phyloP scores from a whole-genome alignment of 2,113 vertebrate genomes.

The Poeciliopsis prolifica region DNA sequence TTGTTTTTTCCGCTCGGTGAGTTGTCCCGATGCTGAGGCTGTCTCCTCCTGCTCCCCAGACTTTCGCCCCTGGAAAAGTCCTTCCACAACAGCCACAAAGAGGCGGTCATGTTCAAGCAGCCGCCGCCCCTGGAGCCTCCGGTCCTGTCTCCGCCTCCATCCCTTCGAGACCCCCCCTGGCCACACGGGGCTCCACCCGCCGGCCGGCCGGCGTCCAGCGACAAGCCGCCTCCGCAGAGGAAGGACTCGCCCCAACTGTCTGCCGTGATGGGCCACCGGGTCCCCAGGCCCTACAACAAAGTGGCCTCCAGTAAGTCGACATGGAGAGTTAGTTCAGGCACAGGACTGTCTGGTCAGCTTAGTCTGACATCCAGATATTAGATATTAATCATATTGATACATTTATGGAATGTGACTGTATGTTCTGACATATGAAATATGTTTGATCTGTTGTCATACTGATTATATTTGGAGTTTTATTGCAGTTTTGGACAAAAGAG shows the following conservation, averaged over 20 bases:
- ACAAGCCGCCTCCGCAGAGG: conserved; percentile 72
- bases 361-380: too few relatives aligned
- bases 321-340: not conserved
- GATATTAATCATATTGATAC: too few relatives aligned
- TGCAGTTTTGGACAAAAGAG: too few relatives aligned
- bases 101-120: conserved; percentile 85
- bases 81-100: conserved; percentile 83
- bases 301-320: conserved; percentile 87
- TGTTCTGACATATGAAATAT: not conserved
- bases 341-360: not conserved
- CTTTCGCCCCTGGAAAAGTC: conserved; percentile 88
- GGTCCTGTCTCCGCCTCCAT: conserved; percentile 75
- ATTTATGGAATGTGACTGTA: not conserved
- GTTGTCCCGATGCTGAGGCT: not conserved
- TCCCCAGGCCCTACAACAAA: conserved; percentile 87
- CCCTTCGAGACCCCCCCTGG: conserved; percentile 82
- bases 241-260: conserved; percentile 71
- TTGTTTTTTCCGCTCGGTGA: not conserved
- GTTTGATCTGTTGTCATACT: not conserved
- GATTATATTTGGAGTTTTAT: not conserved
- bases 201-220: conserved; percentile 45
- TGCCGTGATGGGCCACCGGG: conserved; percentile 56
- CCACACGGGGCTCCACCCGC: conserved; percentile 72
- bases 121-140: conserved; percentile 73
- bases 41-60: conserved; percentile 56